These are phyloP conservation scores for Pecten maximus DNA, from an alignment of 2,888 invertebrate genomes.

Conservation along the genomic window DNA sequence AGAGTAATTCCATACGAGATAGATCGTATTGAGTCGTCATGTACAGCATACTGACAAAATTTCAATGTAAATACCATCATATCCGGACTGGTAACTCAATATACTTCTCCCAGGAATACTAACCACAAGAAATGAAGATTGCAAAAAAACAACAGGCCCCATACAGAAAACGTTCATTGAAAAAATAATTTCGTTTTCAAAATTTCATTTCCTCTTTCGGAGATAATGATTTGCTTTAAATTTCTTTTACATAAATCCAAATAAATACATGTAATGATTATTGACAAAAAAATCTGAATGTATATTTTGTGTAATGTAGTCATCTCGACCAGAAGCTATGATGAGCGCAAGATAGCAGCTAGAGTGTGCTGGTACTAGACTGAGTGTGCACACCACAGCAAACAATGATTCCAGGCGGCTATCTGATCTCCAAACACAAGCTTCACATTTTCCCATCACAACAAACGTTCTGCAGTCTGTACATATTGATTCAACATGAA, in stretches of 20 bases:
- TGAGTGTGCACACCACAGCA: neutral
- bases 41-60: conserved; percentile 13
- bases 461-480: conserved; percentile 33
- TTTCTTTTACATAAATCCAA: conserved; percentile 32
- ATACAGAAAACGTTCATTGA: neutral
- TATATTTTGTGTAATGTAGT: neutral
- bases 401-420: neutral
- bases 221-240: conserved; percentile 33
- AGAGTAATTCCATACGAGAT: conserved; percentile 20
- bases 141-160: neutral
- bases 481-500: neutral
- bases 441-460: conserved; percentile 30
- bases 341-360: neutral
- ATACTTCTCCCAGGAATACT: neutral
- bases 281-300: neutral
- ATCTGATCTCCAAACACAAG: conserved; percentile 13
- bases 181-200: conserved; percentile 33
- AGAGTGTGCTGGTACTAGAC: conserved; percentile 21
- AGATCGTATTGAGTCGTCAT: neutral
- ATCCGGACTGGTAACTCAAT: neutral
- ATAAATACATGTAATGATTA: conserved; percentile 16
- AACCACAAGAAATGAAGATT: conserved; percentile 13
- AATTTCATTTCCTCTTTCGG: conserved; percentile 3
- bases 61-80: conserved; percentile 30
- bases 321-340: neutral